Conservation (phyloP, 2,113 vertebrate genomes). For the Tragelaphus imberbis region DNA sequence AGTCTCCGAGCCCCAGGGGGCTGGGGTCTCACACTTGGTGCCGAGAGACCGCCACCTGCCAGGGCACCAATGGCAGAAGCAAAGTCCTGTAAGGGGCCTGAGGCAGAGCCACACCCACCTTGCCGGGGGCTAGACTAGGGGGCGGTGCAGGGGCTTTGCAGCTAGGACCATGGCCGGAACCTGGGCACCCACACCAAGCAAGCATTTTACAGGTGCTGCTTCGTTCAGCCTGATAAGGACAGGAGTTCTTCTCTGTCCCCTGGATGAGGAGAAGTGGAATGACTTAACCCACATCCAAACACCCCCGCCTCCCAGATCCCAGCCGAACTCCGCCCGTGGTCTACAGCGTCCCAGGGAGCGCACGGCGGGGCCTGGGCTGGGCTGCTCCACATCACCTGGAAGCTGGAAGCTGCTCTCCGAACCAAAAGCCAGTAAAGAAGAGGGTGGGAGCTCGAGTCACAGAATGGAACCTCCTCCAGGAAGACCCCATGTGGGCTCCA, state of each 20-base stretch:
- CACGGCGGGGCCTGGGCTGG: accelerated
- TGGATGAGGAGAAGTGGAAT: not conserved
- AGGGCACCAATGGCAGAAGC: not conserved
- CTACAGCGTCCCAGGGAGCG: accelerated
- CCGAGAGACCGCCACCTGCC: not conserved
- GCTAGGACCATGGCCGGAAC: accelerated
- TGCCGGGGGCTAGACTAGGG: accelerated
- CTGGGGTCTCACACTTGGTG: no score
- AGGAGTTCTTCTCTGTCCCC: not conserved
- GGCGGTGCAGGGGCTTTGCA: not conserved
- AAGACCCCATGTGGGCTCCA: not conserved
- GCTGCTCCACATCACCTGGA: not conserved
- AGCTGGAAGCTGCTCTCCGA: not conserved
- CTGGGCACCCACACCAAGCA: not conserved
- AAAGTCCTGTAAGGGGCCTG: accelerated
- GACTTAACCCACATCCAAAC: not conserved
- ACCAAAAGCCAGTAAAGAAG: not conserved
- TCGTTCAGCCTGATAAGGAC: no score
- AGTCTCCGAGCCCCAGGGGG: accelerated
- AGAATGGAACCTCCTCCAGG: not conserved
- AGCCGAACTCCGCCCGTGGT: accelerated
- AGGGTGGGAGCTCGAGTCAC: accelerated
- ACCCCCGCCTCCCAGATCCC: not conserved
- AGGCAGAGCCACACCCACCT: not conserved
- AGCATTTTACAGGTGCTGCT: accelerated